Percentiles rank a stretch among this genome's conserved stretches.
Evolutionary conservation across 2,888 invertebrate genomes (phyloP).

Genomic region (Blastobasis adustella): DNA sequence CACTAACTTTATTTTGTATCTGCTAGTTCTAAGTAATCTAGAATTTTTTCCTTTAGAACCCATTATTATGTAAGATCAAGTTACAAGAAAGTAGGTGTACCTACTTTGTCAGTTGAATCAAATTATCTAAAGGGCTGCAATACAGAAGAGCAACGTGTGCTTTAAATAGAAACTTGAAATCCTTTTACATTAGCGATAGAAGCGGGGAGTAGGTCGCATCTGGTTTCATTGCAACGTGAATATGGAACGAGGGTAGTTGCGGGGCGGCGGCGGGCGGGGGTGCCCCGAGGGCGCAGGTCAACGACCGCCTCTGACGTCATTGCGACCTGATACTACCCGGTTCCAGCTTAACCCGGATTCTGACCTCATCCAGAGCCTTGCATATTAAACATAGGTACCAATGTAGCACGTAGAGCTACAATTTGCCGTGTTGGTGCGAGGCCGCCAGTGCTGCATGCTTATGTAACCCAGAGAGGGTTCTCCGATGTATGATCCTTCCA

Average conservation of each 20-base stretch:
- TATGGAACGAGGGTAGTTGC: constrained; percentile 43
- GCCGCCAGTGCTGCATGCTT: constrained; percentile 4
- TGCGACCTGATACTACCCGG: constrained; percentile 75
- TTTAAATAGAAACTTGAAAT: no score
- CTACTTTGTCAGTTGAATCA: no score
- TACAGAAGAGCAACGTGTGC: no score
- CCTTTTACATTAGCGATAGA: no score
- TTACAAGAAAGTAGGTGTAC: no score
- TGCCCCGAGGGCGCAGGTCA: constrained; percentile 25
- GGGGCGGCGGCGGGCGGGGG: constrained; percentile 18
- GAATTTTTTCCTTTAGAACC: no score
- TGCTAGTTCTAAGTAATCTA: no score
- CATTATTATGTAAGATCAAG: no score
- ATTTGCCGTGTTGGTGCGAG: background rate
- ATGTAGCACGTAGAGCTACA: background rate
- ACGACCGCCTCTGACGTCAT: constrained; percentile 67
- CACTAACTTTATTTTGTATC: no score
- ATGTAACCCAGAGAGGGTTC: constrained; percentile 6
- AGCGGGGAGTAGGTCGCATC: constrained; percentile 9
- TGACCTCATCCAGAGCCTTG: constrained; percentile 44
- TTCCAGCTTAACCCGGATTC: constrained; percentile 60
- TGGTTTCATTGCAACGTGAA: constrained; percentile 36
- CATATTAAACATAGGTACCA: constrained; percentile 21
- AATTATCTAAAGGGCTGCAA: no score
- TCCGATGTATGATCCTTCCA: no score